These are phyloP conservation scores for Amaurobius ferox DNA, from an alignment of 2,888 invertebrate genomes.

Conservation along the genomic window DNA sequence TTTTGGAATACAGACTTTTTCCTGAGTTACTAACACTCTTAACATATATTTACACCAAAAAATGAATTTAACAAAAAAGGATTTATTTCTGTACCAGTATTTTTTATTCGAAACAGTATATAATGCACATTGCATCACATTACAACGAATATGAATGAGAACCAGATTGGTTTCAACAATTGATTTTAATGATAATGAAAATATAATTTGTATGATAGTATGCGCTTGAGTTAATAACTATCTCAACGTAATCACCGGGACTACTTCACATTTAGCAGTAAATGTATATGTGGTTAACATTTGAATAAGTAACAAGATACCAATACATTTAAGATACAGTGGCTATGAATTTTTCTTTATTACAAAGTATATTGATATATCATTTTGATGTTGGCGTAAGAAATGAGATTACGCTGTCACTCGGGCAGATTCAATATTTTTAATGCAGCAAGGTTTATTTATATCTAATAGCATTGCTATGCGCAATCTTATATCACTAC, in stretches of 20 bases:
- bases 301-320: conserved; percentile 7
- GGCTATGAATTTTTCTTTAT: not conserved
- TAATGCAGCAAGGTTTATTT: conserved; percentile 3
- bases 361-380: not conserved
- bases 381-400: not conserved
- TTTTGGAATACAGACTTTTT: conserved; percentile 38
- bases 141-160: not conserved
- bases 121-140: not conserved
- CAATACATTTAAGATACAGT: conserved; percentile 1
- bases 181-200: not conserved
- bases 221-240: conserved; percentile 29
- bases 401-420: not conserved
- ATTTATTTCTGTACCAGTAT: not conserved
- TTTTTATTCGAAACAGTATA: not conserved
- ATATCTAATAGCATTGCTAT: not conserved
- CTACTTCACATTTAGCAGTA: not conserved
- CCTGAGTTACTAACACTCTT: conserved; percentile 58
- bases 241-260: conserved; percentile 47
- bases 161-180: not conserved
- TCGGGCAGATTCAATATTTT: not conserved
- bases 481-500: conserved; percentile 4
- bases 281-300: not conserved
- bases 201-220: conserved; percentile 19
- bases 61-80: not conserved
- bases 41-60: conserved; percentile 16